Evolutionary conservation across 2,797 vertebrate genomes (phyloP), one percentile per base, ranked within the genome.

Genomic region (Siniperca obscura): DNA sequence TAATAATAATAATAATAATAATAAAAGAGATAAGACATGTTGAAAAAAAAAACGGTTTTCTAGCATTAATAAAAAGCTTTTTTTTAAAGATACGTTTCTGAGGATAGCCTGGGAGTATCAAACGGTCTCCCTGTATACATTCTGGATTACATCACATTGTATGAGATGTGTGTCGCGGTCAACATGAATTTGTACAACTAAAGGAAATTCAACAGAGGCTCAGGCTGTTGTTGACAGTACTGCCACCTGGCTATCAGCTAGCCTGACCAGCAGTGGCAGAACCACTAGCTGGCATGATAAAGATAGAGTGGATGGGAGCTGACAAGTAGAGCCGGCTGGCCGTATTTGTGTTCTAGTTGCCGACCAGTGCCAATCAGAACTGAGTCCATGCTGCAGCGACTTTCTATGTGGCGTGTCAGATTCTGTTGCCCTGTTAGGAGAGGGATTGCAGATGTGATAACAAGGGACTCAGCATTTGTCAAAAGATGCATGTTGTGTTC

Each of bases 271-370:
- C 83, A 80, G 70, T 71, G 77, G 86, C 89, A 86, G 78, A 81
- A 72, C 69, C 71, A 66, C 78, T 25, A 59, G 56, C 80, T 53
- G 61, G 70, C 68, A 61, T 19, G 16, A 80, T 80, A 76, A 81
- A 90, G 84, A 89, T n/a, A 75, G 78, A 82, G 78, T 72, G 78
- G 81, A 90, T 85, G 84, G 74, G 71, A 82, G 84, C 70, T 88
- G 92, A 90, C 87, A 89, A 71, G 85, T 55, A 5, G 76, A 87
- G 87, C 60, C 25, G 81, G 57, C 84, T 40, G 72, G 70, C 83
- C 17, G 44, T 72, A 70, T 90, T 82, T 82, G 69, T 78, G 78
- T 81, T 86, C 72, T 48, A 65, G 76, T 77, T 78, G 82, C 80
- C 84, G 83, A 84, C 80, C 77, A 70, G 78, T 64, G 82, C 66